Conservation (phyloP, 2,113 vertebrate species). For the Brienomyrus longianalis region DNA sequence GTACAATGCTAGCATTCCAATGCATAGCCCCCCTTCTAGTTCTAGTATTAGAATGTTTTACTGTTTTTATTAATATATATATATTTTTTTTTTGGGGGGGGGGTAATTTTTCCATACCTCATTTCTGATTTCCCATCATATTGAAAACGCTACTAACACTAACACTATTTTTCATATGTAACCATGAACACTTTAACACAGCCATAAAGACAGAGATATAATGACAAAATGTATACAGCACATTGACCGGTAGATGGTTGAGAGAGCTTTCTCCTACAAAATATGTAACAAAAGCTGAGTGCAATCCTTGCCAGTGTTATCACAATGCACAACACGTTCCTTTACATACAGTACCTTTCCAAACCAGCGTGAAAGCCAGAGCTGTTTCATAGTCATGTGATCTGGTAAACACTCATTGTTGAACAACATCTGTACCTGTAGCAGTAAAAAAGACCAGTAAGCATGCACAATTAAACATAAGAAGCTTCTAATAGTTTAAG, state of each 20-base stretch:
- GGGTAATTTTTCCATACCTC: too few species aligned
- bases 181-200: not conserved
- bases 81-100: too few species aligned
- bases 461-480: not conserved
- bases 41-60: too few species aligned
- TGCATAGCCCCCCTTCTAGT: too few species aligned
- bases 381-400: slow-evolving; percentile 34
- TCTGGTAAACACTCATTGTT: slow-evolving; percentile 30
- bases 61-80: too few species aligned
- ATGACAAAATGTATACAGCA: not conserved
- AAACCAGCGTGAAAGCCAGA: slow-evolving; percentile 33
- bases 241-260: not conserved
- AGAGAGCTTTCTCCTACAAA: not conserved
- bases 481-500: not conserved
- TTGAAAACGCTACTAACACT: not conserved
- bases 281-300: not conserved
- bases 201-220: not conserved
- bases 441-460: not conserved
- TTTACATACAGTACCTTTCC: slow-evolving; percentile 22
- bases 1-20: too few species aligned
- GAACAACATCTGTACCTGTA: slow-evolving; percentile 31
- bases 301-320: not conserved
- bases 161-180: not conserved
- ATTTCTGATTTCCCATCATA: too few species aligned
- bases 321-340: not conserved